phyloP scores from a whole-genome alignment of 2,888 invertebrate genomes.

The Cerastis rubricosa region DNA sequence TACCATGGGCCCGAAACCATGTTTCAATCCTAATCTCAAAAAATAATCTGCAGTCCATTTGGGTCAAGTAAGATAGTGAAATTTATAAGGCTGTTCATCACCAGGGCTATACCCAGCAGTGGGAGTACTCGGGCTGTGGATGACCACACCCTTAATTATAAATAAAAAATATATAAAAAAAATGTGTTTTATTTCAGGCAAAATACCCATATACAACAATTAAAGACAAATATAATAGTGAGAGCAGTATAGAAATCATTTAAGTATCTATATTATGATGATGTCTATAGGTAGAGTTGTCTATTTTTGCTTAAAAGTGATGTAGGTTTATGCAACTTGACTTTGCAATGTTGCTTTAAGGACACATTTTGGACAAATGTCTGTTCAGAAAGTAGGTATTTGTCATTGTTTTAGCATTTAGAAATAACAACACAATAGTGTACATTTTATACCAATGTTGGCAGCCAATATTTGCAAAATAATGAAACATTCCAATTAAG shows the following conservation, averaged over 20 bases:
- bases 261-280: no score
- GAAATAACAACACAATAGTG: background rate
- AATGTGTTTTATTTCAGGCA: no score
- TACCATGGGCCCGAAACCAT: no score
- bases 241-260: no score
- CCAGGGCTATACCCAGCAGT: background rate
- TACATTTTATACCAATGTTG: constrained; percentile 14
- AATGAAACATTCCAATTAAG: constrained; percentile 2
- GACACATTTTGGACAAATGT: background rate
- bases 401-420: background rate
- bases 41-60: background rate
- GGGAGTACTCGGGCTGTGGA: background rate
- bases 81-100: background rate
- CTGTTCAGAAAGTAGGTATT: background rate
- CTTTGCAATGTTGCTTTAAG: background rate
- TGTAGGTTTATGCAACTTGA: background rate
- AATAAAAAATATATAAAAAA: no score
- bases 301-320: no score
- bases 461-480: background rate
- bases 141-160: background rate
- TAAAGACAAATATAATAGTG: no score
- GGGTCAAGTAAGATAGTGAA: background rate
- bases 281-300: no score
- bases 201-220: no score
- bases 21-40: background rate